Percentiles rank a stretch among this genome's conserved stretches.
These are phyloP conservation scores for Borostomias antarcticus DNA, from an alignment of 2,797 vertebrate species.

Conservation along the genomic window DNA sequence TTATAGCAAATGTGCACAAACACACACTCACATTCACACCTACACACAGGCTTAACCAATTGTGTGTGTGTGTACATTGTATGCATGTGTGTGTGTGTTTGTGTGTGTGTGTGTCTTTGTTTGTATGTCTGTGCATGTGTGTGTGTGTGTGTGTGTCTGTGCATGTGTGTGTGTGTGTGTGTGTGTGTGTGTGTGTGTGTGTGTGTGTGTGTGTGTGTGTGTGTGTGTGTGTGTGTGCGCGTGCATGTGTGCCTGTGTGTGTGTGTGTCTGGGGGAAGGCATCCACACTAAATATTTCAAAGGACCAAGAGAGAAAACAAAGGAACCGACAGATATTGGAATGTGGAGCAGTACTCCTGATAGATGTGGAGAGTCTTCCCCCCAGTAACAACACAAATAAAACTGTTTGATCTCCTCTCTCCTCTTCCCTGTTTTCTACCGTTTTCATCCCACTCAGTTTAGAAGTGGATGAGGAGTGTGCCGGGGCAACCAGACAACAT, in stretches of 20 bases:
- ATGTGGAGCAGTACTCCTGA: conserved; percentile 72
- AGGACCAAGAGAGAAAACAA: conserved; percentile 68
- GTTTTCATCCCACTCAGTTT: conserved; percentile 38
- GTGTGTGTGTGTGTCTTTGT: conserved; percentile 11
- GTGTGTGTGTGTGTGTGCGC: conserved; percentile 6
- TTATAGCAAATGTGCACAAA: conserved; percentile 17
- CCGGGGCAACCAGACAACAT: conserved; percentile 53
- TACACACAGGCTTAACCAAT: neutral
- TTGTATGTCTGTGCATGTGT: conserved; percentile 7
- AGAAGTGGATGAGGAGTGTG: too few relatives aligned
- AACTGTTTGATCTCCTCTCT: conserved; percentile 73
- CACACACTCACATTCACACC: neutral
- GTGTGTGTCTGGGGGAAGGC: neutral
- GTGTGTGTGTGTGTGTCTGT: conserved; percentile 21
- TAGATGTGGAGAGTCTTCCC: conserved; percentile 50
- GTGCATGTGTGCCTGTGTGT: conserved; percentile 3
- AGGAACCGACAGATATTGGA: conserved; percentile 68
- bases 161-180: conserved; percentile 33
- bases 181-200: conserved; percentile 36
- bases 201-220: conserved; percentile 34
- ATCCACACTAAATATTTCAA: conserved; percentile 10
- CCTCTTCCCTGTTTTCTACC: conserved; percentile 61
- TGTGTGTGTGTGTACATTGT: too few relatives aligned
- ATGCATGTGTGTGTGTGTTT: neutral
- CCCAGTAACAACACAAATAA: conserved; percentile 70